A percentile compares a stretch with the other conserved stretches of the same genome.
Evolutionary conservation across 2,888 invertebrate species (phyloP).

Genomic region (Coronaproctus castanopsis): DNA sequence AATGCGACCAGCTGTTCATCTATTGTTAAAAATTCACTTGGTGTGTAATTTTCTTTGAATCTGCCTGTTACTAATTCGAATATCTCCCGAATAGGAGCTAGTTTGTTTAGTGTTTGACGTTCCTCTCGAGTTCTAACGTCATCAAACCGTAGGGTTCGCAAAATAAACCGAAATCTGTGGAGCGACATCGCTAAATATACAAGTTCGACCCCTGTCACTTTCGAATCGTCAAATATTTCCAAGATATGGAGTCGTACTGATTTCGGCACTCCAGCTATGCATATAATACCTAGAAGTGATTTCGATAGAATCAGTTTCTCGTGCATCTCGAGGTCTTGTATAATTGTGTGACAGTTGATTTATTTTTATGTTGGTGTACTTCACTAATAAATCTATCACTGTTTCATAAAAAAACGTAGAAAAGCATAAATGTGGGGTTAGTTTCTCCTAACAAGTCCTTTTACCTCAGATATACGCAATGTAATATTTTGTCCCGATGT

Average conservation of each 20-base stretch:
- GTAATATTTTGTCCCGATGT: no score
- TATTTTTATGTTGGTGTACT: no score
- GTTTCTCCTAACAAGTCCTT: no score
- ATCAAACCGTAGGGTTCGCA: neutral
- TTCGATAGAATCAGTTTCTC: no score
- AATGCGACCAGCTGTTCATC: conserved; percentile 22
- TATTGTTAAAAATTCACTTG: conserved; percentile 17
- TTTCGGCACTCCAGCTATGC: neutral
- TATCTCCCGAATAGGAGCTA: neutral
- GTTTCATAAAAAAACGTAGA: no score
- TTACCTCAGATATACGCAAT: no score
- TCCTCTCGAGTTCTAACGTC: neutral
- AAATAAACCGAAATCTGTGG: neutral
- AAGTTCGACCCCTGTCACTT: neutral
- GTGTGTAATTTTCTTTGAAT: conserved; percentile 19
- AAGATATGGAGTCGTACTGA: no score
- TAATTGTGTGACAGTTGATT: no score
- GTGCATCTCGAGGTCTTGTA: no score
- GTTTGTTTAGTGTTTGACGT: neutral
- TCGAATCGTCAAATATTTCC: neutral
- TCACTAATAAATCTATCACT: no score
- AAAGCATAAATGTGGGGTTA: no score
- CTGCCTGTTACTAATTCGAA: conserved; percentile 20
- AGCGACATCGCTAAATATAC: neutral
- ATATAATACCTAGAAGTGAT: neutral